Evolutionary conservation across 1,140 invertebrate genomes (phyloP).

Genomic region (Atta texana): DNA sequence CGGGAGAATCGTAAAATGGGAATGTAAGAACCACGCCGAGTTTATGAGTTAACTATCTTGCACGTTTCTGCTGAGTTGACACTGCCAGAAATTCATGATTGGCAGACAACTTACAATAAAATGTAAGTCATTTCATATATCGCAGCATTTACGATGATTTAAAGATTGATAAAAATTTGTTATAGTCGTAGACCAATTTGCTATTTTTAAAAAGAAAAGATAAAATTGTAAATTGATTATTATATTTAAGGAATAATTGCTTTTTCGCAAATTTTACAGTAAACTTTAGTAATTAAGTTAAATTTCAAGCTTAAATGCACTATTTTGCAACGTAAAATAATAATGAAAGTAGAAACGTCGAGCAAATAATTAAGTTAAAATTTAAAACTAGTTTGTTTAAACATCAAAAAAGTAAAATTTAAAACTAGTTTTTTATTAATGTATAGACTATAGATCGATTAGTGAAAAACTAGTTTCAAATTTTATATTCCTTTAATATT

Average conservation of each 20-base stretch:
- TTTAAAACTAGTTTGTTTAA: no score
- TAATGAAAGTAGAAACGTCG: no score
- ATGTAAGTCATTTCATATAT: conserved; percentile 10
- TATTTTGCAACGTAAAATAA: no score
- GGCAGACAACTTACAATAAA: background rate
- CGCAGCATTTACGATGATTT: conserved; percentile 23
- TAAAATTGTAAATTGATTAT: background rate
- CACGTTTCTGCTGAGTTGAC: conserved; percentile 59
- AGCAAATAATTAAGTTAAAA: no score
- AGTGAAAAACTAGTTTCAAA: no score
- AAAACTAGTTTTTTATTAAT: no score
- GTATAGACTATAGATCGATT: no score
- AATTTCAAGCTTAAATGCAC: no score
- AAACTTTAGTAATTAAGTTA: background rate
- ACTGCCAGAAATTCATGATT: conserved; percentile 55
- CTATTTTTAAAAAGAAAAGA: background rate
- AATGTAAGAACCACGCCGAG: conserved; percentile 38
- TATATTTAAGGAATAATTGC: background rate
- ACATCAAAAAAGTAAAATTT: no score
- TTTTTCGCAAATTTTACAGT: background rate
- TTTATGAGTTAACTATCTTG: conserved; percentile 57
- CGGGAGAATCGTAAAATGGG: conserved; percentile 57
- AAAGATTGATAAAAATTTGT: background rate
- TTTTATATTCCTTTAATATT: no score
- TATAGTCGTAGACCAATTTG: background rate